Base-by-base conservation (phyloP, 2,888 invertebrate species). In the Corbicula japonica region DNA sequence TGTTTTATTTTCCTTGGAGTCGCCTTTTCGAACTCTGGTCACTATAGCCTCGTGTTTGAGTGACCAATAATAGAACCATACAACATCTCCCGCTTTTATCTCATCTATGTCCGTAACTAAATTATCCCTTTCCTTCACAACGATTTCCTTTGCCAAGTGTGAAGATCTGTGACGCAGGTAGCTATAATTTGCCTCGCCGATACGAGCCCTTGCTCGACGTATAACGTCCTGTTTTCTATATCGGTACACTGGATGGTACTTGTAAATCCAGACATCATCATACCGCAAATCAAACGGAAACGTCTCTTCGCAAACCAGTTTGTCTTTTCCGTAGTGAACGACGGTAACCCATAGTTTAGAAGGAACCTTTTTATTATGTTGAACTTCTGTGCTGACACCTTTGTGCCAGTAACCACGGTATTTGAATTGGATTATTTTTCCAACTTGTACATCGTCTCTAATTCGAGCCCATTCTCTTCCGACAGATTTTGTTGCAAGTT, bases 31-130 rank as follows among this genome's bases (percentile, higher is more conserved):
- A 38, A 74, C 48, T n/a, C 34, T 38, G 1, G 65, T 52, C 8
- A 74, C 74, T 6, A 78, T 38, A 21, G 63, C 78, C n/a, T 61
- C 70, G 46, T 78, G 78, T 15, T 58, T 32, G 15, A 69, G 41
- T 2, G 48, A 32, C 74, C 74, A 78, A 35, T 74, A 78, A 26
- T 50, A 35, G 34, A 70, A 58, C 2, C 30, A 44, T 6, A 78
- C 65, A 0, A 58, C 70, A 35, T 78, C 78, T 1, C 70, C 78
- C 8, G 18, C 15, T 12, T 52, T 30, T 34, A 78, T 58, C 3
- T 70, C 60, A 28, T 52, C 63, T 10, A 70, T 38, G 6, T 54
- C 61, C 6, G 3, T 18, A 18, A 77, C 34, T 2, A 23, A 15
- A 18, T 23, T 5, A 30, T 66, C 60, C 34, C 12, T 60, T 18